Evolutionary conservation across 2,888 invertebrate genomes (phyloP).

Genomic region (Trissolcus japonicus): DNA sequence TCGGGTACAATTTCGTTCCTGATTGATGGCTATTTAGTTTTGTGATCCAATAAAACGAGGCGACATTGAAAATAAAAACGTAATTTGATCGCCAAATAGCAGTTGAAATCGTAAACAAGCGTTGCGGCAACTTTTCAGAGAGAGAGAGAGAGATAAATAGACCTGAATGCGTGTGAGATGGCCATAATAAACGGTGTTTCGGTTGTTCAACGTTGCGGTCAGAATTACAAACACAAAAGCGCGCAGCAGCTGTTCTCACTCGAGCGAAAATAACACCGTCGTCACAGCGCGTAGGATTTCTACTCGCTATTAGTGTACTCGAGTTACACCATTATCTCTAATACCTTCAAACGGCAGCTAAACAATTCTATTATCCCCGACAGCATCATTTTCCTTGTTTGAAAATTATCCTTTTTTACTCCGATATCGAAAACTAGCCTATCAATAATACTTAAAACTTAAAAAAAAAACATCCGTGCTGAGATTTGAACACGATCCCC

Average conservation of each 20-base stretch:
- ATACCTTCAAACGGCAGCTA: constrained; percentile 33
- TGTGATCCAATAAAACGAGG: neutral
- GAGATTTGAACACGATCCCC: too few relatives aligned
- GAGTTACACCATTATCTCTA: constrained; percentile 44
- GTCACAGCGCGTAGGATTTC: constrained; percentile 38
- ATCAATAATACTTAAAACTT: too few relatives aligned
- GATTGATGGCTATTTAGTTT: too few relatives aligned
- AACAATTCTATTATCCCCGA: constrained; percentile 45
- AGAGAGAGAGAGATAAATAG: neutral
- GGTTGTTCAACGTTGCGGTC: constrained; percentile 52
- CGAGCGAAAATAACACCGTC: constrained; percentile 48
- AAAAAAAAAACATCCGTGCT: too few relatives aligned
- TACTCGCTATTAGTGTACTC: constrained; percentile 40
- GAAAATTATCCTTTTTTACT: neutral
- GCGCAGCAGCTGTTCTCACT: constrained; percentile 49
- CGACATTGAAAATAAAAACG: constrained; percentile 32
- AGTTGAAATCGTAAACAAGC: constrained; percentile 21
- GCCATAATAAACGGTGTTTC: constrained; percentile 48
- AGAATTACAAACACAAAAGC: constrained; percentile 49
- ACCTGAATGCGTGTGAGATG: constrained; percentile 24
- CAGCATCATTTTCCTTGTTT: constrained; percentile 20
- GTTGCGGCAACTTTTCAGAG: constrained; percentile 11
- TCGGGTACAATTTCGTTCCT: too few relatives aligned
- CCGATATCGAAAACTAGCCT: too few relatives aligned
- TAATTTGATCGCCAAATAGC: constrained; percentile 25